A percentile compares a stretch with the other conserved stretches of the same genome.
Evolutionary conservation across 2,113 vertebrate genomes (phyloP).

Genomic region (Forbesichthys papilliferus): DNA sequence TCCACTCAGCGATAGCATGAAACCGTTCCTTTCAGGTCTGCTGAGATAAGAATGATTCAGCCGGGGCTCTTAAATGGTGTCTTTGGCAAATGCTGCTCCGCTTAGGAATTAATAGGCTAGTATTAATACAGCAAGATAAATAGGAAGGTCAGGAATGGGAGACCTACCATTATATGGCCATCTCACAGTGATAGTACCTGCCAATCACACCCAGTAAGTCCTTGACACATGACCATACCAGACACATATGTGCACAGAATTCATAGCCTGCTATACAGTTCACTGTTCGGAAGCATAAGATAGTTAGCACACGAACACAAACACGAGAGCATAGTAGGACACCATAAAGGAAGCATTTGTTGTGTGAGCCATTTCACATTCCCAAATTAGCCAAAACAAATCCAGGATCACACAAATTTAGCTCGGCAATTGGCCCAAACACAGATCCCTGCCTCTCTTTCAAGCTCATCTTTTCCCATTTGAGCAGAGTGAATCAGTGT

Average conservation of each 20-base stretch:
- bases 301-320: conserved; percentile 49
- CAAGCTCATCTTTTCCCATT: conserved; percentile 56
- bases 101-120: conserved; percentile 91
- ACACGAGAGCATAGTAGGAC: conserved; percentile 40
- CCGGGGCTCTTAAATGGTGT: conserved; percentile 84
- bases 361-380: conserved; percentile 36
- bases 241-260: conserved; percentile 32
- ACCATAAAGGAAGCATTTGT: conserved; percentile 45
- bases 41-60: conserved; percentile 89
- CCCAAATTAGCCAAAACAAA: conserved; percentile 54
- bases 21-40: conserved; percentile 94
- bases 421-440: conserved; percentile 33
- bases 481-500: conserved; percentile 43
- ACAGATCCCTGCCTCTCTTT: background rate
- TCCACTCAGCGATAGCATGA: conserved; percentile 92
- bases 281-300: conserved; percentile 32
- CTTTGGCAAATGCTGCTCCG: conserved; percentile 78
- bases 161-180: conserved; percentile 82
- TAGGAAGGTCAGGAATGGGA: conserved; percentile 83
- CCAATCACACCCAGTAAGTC: conserved; percentile 85
- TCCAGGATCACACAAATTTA: conserved; percentile 33
- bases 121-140: conserved; percentile 97
- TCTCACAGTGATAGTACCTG: conserved; percentile 85
- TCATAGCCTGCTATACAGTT: conserved; percentile 13
- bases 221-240: conserved; percentile 67